phyloP scores from a whole-genome alignment of 2,113 vertebrate genomes.

The Thalassarche chlororhynchos region DNA sequence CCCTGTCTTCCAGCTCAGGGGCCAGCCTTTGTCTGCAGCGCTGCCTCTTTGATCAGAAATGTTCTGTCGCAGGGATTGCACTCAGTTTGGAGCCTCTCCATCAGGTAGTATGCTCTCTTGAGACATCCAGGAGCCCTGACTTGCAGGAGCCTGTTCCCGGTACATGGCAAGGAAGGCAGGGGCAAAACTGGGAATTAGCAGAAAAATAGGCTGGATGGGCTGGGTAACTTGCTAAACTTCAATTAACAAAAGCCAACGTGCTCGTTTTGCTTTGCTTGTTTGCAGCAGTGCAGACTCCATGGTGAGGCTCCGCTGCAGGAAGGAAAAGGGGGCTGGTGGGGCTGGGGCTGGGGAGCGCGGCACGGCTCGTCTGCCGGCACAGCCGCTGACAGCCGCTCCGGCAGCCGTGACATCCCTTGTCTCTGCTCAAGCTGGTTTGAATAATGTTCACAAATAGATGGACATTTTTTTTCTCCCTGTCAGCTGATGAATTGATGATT shows the following conservation, averaged over 20 bases:
- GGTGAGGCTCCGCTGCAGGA: background rate
- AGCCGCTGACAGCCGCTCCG: background rate
- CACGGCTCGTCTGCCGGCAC: background rate
- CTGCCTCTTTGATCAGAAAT: background rate
- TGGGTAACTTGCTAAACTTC: background rate
- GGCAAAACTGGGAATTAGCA: background rate
- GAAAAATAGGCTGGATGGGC: accelerated
- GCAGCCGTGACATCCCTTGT: background rate
- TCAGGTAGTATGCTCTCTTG: accelerated
- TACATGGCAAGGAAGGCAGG: background rate
- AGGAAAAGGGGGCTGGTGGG: too few relatives aligned
- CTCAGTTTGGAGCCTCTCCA: accelerated
- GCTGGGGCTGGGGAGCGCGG: background rate
- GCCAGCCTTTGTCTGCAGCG: accelerated
- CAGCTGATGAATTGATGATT: background rate
- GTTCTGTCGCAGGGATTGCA: accelerated
- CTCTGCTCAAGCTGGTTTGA: background rate
- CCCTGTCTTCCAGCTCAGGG: background rate
- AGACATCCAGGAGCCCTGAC: background rate
- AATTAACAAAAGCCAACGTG: background rate
- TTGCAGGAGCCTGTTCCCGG: background rate
- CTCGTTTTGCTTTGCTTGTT: background rate
- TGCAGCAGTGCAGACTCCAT: background rate
- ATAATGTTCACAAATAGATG: background rate
- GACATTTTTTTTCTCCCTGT: background rate